A percentile compares a stretch with the other conserved stretches of the same genome.
Evolutionary conservation across 1,140 invertebrate genomes (phyloP).

Genomic region (Bombus terrestris): DNA sequence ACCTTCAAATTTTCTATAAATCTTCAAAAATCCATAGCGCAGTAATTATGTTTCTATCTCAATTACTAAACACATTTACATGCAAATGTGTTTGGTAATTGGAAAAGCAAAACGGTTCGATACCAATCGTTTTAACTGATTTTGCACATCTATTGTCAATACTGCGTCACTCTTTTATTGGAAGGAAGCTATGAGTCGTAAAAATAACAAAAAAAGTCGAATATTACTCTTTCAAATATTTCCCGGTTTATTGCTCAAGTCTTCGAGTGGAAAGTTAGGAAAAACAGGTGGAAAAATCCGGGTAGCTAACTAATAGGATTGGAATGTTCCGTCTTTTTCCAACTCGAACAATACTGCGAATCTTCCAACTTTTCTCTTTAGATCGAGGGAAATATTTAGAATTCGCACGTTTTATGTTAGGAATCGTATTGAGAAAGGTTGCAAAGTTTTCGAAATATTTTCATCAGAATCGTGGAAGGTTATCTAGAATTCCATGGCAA

Average conservation of each 20-base stretch:
- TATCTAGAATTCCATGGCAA: conserved; percentile 8
- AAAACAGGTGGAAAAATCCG: background rate
- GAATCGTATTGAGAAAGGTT: conserved; percentile 20
- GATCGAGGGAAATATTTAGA: background rate
- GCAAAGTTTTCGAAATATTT: conserved; percentile 18
- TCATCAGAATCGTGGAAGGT: background rate
- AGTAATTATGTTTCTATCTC: no score
- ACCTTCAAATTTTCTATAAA: no score
- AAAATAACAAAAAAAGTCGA: background rate
- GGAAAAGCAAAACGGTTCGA: no score
- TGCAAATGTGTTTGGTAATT: no score
- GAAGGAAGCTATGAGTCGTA: background rate
- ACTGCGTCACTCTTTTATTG: background rate
- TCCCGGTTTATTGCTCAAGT: background rate
- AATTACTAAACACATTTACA: no score
- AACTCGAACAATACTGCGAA: background rate
- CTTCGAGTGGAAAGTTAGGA: background rate
- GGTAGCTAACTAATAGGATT: background rate
- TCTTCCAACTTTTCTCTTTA: background rate
- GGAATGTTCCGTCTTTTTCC: background rate
- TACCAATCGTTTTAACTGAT: no score
- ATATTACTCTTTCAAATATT: background rate
- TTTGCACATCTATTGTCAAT: background rate
- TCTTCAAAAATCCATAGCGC: no score
- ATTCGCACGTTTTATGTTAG: no score